Conservation (phyloP, 1,140 invertebrate genomes). For the Diachasma alloeum region DNA sequence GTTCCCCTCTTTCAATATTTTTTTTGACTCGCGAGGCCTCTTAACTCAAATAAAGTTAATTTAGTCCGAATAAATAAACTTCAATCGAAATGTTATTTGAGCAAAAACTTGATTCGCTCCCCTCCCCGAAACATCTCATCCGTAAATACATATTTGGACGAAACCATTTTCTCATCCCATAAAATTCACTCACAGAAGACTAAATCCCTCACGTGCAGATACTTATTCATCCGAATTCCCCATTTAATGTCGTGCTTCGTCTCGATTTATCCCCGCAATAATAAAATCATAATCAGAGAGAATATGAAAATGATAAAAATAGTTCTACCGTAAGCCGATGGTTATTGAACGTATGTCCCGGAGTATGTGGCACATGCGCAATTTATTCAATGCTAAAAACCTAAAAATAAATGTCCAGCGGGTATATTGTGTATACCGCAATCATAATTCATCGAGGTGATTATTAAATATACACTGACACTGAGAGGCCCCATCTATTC, state of each 20-base stretch:
- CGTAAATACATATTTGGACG: too few relatives aligned
- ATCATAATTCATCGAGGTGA: neutral
- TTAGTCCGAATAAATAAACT: too few relatives aligned
- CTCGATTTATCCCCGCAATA: neutral
- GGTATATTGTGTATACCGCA: neutral
- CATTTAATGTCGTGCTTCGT: neutral
- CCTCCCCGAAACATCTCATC: too few relatives aligned
- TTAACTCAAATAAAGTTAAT: too few relatives aligned
- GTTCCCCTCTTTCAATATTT: too few relatives aligned
- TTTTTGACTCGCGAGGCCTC: too few relatives aligned
- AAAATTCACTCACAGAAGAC: too few relatives aligned
- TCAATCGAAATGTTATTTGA: too few relatives aligned
- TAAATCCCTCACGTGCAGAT: too few relatives aligned
- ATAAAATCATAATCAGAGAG: neutral
- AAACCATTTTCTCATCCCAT: too few relatives aligned
- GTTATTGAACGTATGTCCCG: neutral
- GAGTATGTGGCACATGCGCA: neutral
- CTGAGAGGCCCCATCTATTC: neutral
- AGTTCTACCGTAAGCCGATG: neutral
- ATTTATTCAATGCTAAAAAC: neutral
- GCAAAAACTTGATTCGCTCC: too few relatives aligned
- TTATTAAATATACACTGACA: neutral
- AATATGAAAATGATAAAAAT: neutral
- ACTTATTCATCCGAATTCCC: neutral
- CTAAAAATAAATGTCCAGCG: neutral